Evolutionary conservation across 1,140 invertebrate genomes (phyloP).

Genomic region (Babylonia areolata): DNA sequence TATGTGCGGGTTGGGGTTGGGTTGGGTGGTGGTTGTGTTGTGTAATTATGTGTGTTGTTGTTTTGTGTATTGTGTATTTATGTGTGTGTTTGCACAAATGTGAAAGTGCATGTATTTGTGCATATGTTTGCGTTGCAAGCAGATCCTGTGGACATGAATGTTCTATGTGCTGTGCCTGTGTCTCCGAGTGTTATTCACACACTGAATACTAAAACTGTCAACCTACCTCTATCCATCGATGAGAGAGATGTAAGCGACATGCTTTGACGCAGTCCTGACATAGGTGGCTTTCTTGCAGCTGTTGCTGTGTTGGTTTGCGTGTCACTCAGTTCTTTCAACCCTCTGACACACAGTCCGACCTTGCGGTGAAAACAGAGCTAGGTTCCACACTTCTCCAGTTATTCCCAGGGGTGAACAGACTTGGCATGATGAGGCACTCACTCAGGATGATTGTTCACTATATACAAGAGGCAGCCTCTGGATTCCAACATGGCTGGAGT

Average conservation of each 20-base stretch:
- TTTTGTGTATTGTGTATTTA: too few relatives aligned
- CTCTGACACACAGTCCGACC: background rate
- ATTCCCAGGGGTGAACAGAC: background rate
- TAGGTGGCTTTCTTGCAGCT: background rate
- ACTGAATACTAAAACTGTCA: too few relatives aligned
- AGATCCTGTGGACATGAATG: too few relatives aligned
- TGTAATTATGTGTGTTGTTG: too few relatives aligned
- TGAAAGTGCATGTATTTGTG: too few relatives aligned
- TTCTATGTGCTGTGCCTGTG: too few relatives aligned
- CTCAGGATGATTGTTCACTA: background rate
- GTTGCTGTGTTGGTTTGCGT: background rate
- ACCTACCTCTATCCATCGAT: conserved; percentile 35
- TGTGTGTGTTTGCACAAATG: too few relatives aligned
- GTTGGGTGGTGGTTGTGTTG: too few relatives aligned
- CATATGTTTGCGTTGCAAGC: too few relatives aligned
- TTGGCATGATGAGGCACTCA: background rate
- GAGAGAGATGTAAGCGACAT: conserved; percentile 36
- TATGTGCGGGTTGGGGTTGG: too few relatives aligned
- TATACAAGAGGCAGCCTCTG: background rate
- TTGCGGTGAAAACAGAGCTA: background rate
- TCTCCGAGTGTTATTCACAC: too few relatives aligned
- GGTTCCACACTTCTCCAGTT: background rate
- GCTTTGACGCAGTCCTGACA: conserved; percentile 28
- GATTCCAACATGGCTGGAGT: background rate
- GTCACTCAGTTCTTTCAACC: background rate